Base-by-base conservation (phyloP, 2,113 vertebrate genomes). In the Pelodiscus sinensis region DNA sequence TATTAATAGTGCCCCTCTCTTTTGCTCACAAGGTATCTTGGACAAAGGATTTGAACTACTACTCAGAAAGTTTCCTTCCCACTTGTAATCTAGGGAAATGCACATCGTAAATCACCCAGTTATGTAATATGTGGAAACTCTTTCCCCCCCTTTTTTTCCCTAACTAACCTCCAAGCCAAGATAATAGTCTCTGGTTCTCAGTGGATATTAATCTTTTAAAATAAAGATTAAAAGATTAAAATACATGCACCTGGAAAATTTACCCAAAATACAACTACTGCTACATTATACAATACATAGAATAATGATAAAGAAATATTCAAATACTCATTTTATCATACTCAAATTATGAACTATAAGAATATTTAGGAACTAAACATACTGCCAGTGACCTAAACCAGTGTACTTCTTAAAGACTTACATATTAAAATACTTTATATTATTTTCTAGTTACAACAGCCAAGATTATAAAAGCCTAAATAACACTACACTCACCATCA, bases 201-300 rank as follows among this genome's bases (percentile, higher is more conserved):
- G 16, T 24, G 14, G 24, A 85, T 78, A 81, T 24, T 8, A 1
- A 5, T 56, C 22, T 58, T 71, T 51, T 1, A 38, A 79, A 58
- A 81, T 9, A 31, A 73, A 82, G 82, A 79, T 15, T 21, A 56
- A 87, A 87, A 87, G 4, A 75, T 31, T 55, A 35, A 52, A n/a
- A 25, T 10, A 79, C 21, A 25, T 0, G 0, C 51, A 1, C 0
- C 0, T 11, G 1, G 25, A 60, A 65, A 65, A 65, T 31, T 65
- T 29, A 7, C 11, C 35, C 22, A 44, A 65, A 73, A 35, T 73
- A 73, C 21, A 44, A 73, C 9, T 73, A 16, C 62, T 44, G 44
- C 44, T 44, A 44, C 44, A 44, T 44, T 44, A 44, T 44, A 44
- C 44, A 44, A 44, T 44, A 44, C 7, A 44, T 44, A 44, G 44